Evolutionary conservation across 2,797 vertebrate species (phyloP), one percentile per base, ranked within the genome.

Genomic region (Rachycentron canadum): DNA sequence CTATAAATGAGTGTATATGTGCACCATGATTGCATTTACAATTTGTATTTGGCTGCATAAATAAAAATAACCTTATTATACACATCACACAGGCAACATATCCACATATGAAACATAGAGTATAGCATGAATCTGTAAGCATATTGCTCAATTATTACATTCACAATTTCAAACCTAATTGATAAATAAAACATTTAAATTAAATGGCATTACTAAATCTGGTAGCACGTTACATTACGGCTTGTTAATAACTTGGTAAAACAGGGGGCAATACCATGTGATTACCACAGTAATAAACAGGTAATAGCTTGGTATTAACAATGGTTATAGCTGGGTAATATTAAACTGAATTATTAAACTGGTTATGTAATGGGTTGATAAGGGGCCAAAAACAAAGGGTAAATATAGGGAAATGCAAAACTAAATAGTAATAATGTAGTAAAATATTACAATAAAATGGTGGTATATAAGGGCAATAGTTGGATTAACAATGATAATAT

Each of bases 71-170:
- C 73, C 50, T 66, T 79, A 71, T 71, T 85, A 77, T 73, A 76
- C 63, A 88, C 66, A 82, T 65, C 78, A 82, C 57, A 78, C 68
- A 83, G 63, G 74, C 63, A 88, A 85, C 69, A 84, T 72, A 68
- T 70, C 56, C 78, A 86, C 79, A 60, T 77, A 78, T 75, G 70
- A 82, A 88, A 86, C 77, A 88, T 59, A 90, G 62, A 83, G 81
- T 88, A 89, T 90, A 90, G 70, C 68, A 71, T 84, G 61, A 82
- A 81, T 84, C 61, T 87, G 50, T 86, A 88, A 85, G 88, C 89
- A 88, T 92, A 88, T 93, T 88, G 91, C 89, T 92, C 67, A 53
- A 84, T 78, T 78, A 82, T 82, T 82, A 93, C 87, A 91, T 91
- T 92, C 86, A 92, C 88, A 86, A 91, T 78, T 87, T 82, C 36